Conservation (phyloP, 2,888 invertebrate species). For the Eulithis prunata region DNA sequence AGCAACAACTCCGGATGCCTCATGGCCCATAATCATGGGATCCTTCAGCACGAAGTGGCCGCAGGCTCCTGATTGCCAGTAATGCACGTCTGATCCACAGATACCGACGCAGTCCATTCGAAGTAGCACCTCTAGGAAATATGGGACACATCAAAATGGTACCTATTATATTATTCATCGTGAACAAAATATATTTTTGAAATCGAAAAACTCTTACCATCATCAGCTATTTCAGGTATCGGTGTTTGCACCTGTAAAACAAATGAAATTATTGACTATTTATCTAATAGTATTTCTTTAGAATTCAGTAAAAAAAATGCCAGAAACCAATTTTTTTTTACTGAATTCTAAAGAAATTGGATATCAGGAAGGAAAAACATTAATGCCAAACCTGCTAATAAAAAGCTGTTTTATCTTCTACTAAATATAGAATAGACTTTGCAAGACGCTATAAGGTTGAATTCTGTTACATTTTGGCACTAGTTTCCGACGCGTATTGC, state of each 20-base stretch:
- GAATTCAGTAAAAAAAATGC: no score
- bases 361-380: no score
- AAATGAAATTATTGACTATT: constrained; percentile 14
- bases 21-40: constrained; percentile 98
- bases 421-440: neutral
- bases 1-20: constrained; percentile 92
- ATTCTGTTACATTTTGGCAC: neutral
- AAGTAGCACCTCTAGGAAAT: constrained; percentile 90
- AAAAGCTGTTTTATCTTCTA: neutral
- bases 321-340: no score
- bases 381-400: no score
- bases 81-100: constrained; percentile 98
- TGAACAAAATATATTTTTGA: neutral
- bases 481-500: no score
- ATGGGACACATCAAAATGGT: neutral
- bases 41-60: constrained; percentile 93
- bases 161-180: neutral
- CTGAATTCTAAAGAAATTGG: no score
- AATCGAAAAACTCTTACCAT: constrained; percentile 80
- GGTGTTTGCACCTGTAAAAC: constrained; percentile 91
- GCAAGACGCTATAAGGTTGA: neutral
- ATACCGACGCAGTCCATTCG: constrained; percentile 98
- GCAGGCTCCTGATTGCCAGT: constrained; percentile 92
- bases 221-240: constrained; percentile 89
- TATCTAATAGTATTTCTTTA: no score